Evolutionary conservation across 2,888 invertebrate genomes (phyloP).

Genomic region (Callyntrura guangdongensis): DNA sequence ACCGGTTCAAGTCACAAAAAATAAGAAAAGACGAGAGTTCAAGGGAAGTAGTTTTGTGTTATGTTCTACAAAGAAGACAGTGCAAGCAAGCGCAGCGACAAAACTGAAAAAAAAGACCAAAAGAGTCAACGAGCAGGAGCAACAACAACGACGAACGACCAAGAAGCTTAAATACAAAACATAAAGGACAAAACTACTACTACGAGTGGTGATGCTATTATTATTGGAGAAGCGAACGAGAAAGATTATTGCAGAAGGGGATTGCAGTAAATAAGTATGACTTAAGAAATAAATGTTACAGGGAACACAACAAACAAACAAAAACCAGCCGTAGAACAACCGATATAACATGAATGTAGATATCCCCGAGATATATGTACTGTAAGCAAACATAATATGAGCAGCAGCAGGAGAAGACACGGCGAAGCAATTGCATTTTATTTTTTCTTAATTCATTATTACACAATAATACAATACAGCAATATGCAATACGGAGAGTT

Average conservation of each 20-base stretch:
- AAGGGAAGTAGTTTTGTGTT: conserved; percentile 52
- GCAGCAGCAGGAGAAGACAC: conserved; percentile 54
- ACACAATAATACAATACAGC: background rate
- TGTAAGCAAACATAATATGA: background rate
- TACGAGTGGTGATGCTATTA: background rate
- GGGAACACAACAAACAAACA: conserved; percentile 33
- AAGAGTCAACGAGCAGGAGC: conserved; percentile 16
- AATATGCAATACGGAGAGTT: conserved; percentile 20
- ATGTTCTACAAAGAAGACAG: background rate
- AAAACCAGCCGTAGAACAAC: background rate
- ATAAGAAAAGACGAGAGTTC: conserved; percentile 55
- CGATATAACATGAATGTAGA: background rate
- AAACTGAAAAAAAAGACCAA: conserved; percentile 28
- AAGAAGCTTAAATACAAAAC: conserved; percentile 24
- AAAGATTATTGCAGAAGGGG: background rate
- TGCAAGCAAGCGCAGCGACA: conserved; percentile 51
- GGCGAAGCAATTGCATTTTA: conserved; percentile 56
- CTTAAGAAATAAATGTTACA: conserved; percentile 38
- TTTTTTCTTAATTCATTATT: conserved; percentile 40
- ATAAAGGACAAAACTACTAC: conserved; percentile 20
- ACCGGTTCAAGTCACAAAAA: conserved; percentile 63
- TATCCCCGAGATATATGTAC: background rate
- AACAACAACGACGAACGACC: background rate
- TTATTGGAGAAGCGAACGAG: background rate
- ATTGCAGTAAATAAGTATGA: conserved; percentile 24